A percentile compares a stretch with the other conserved stretches of the same genome.
These are phyloP conservation scores for Leucania comma DNA, from an alignment of 2,888 invertebrate genomes.

Conservation along the genomic window DNA sequence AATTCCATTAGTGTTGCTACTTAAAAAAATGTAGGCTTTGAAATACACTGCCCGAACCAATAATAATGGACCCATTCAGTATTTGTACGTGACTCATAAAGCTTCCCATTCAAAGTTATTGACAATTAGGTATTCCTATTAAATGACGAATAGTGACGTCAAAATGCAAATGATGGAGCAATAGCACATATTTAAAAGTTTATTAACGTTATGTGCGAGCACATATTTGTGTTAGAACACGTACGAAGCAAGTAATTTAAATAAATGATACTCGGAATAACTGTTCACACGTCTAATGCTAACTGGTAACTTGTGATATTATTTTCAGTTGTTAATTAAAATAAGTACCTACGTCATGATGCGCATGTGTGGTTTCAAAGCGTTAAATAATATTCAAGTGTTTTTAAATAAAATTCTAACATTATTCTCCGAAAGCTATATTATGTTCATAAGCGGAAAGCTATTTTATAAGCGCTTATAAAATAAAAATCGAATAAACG, in stretches of 20 bases:
- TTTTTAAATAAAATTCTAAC: background rate
- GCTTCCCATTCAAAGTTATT: conserved; percentile 33
- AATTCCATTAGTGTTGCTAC: background rate
- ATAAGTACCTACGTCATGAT: conserved; percentile 41
- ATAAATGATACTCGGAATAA: conserved; percentile 62
- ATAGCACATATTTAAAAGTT: conserved; percentile 61
- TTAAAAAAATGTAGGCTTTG: background rate
- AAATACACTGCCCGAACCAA: conserved; percentile 1
- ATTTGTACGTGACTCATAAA: conserved; percentile 41
- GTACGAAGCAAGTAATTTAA: conserved; percentile 62
- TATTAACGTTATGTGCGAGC: conserved; percentile 58
- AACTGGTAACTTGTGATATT: conserved; percentile 56
- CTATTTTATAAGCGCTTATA: background rate
- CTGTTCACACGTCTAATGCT: conserved; percentile 49
- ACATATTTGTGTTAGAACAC: conserved; percentile 58
- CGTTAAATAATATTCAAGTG: background rate
- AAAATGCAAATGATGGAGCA: conserved; percentile 62
- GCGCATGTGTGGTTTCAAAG: conserved; percentile 1
- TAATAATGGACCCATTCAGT: conserved; percentile 1
- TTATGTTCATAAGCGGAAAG: background rate
- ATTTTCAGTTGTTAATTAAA: conserved; percentile 63
- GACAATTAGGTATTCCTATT: conserved; percentile 34
- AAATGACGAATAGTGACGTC: conserved; percentile 52
- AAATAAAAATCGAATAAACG: background rate
- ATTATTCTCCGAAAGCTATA: background rate